These are phyloP conservation scores for Bembecia ichneumoniformis DNA, from an alignment of 2,888 invertebrate species.

Conservation along the genomic window DNA sequence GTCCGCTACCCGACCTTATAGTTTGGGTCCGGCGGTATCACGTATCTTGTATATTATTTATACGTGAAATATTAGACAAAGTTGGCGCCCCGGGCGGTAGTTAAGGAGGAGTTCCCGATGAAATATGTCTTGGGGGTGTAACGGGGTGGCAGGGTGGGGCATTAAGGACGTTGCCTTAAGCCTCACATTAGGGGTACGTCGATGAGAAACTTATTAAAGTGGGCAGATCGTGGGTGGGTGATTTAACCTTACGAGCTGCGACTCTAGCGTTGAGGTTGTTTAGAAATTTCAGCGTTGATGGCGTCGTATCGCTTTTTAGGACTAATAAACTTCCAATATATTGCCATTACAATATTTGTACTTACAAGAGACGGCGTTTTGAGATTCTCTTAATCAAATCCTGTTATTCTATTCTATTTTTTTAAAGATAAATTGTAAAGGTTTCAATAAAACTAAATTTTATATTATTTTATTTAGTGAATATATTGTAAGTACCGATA, in stretches of 20 bases:
- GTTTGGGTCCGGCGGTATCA: constrained; percentile 11
- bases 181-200: constrained; percentile 39
- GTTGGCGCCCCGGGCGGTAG: constrained; percentile 45
- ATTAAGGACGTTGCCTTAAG: constrained; percentile 61
- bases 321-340: background rate
- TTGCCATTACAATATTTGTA: constrained; percentile 26
- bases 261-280: no score
- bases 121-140: constrained; percentile 65
- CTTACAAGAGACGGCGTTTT: no score
- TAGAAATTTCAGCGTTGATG: no score
- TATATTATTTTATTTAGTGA: no score
- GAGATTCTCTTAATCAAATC: no score
- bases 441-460: no score
- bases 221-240: constrained; percentile 8
- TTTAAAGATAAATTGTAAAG: no score
- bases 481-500: no score
- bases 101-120: constrained; percentile 63
- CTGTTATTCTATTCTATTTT: no score
- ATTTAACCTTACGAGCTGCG: background rate
- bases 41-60: constrained; percentile 59
- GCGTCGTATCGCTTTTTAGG: no score
- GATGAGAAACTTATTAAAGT: constrained; percentile 52
- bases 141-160: constrained; percentile 13
- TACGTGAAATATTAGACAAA: constrained; percentile 59
- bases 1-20: background rate